These are phyloP conservation scores for Pocillopora verrucosa DNA, from an alignment of 64 coral and sea anemone species.

Conservation along the genomic window DNA sequence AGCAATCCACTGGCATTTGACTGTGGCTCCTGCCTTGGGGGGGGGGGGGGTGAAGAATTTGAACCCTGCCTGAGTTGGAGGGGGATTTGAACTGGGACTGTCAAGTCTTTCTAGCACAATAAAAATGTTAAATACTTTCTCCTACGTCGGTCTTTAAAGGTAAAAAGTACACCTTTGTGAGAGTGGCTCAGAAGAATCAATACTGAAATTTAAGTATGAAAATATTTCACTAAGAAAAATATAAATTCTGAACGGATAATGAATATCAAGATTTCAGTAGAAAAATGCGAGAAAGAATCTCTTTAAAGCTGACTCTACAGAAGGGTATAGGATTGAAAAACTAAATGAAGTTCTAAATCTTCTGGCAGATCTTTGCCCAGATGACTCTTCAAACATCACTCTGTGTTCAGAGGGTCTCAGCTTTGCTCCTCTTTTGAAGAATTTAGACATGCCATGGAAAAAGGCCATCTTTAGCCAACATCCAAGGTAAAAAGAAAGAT, in stretches of 20 bases:
- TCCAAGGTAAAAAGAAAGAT: conserved; percentile 53
- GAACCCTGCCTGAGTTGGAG: background rate
- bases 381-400: conserved; percentile 60
- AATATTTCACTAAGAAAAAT: too few species aligned
- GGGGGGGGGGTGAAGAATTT: too few species aligned
- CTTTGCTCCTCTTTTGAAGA: conserved; percentile 72
- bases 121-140: too few species aligned
- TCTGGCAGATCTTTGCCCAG: conserved; percentile 60
- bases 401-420: conserved; percentile 84
- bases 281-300: background rate
- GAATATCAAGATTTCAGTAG: background rate
- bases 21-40: too few species aligned
- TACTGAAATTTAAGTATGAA: too few species aligned
- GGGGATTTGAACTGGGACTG: too few species aligned
- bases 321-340: background rate
- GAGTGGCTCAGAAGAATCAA: too few species aligned
- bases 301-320: background rate
- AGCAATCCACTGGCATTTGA: too few species aligned
- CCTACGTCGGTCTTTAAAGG: too few species aligned
- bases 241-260: background rate
- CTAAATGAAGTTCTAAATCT: background rate
- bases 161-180: too few species aligned
- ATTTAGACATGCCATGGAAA: conserved; percentile 60
- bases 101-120: too few species aligned
- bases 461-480: conserved; percentile 93